Conservation (phyloP, 2,113 vertebrate species). For the Okapia johnstoni region DNA sequence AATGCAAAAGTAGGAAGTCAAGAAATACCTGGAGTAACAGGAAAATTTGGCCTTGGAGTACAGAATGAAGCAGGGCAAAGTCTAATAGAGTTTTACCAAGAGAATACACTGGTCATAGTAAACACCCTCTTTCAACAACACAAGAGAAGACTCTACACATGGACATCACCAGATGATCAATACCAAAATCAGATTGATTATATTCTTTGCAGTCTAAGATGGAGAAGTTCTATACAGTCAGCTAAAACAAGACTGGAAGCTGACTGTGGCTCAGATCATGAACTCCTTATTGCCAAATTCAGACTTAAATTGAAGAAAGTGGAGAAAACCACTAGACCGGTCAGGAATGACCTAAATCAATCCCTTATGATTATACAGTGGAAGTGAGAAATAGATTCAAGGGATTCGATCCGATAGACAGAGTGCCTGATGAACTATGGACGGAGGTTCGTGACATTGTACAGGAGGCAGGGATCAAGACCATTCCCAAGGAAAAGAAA, state of each 20-base stretch:
- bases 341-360: not conserved
- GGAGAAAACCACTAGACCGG: not conserved
- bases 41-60: not conserved
- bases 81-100: not conserved
- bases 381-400: not conserved
- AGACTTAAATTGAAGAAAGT: not conserved
- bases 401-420: not conserved
- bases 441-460: not conserved
- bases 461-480: not conserved
- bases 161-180: not conserved
- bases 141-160: not conserved
- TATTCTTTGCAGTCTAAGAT: not conserved
- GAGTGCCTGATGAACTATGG: not conserved
- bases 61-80: not conserved
- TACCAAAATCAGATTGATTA: not conserved
- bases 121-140: not conserved
- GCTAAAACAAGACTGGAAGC: not conserved
- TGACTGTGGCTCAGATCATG: not conserved
- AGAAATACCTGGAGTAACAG: not conserved
- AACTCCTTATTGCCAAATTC: not conserved
- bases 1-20: not conserved
- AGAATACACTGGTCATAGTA: not conserved
- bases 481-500: not conserved
- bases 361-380: not conserved
- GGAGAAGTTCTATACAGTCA: not conserved